These are phyloP conservation scores for Virgularia gustaviana DNA, from an alignment of 92 coral and sea anemone species.

Conservation along the genomic window DNA sequence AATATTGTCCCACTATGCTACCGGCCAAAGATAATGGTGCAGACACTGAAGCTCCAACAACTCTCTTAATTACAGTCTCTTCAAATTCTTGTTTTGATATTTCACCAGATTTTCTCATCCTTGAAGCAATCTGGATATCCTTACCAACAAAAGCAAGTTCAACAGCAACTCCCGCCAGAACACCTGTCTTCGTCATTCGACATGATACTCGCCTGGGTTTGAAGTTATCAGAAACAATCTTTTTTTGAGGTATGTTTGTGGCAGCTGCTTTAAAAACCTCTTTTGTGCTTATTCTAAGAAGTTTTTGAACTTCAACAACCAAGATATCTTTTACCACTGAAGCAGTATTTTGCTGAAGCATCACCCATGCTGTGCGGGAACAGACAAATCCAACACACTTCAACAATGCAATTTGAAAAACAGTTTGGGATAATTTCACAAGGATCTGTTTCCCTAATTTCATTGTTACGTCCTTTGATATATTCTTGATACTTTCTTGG, in stretches of 20 bases:
- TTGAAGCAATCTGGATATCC: constrained; percentile 34
- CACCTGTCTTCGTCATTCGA: constrained; percentile 35
- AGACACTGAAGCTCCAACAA: constrained; percentile 21
- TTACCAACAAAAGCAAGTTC: constrained; percentile 31
- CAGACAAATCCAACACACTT: constrained; percentile 25
- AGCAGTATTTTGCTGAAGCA: constrained; percentile 8
- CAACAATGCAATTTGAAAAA: constrained; percentile 27
- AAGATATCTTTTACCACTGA: background rate
- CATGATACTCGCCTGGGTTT: constrained; percentile 10
- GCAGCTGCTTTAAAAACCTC: constrained; percentile 18
- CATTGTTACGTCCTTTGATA: background rate
- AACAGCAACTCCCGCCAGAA: constrained; percentile 23
- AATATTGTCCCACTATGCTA: constrained; percentile 22
- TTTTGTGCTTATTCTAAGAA: constrained; percentile 11
- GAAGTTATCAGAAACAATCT: background rate
- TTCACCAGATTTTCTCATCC: constrained; percentile 20
- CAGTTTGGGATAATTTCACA: background rate
- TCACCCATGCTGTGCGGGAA: constrained; percentile 3
- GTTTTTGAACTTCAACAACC: background rate
- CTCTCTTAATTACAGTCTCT: constrained; percentile 33
- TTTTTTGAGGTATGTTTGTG: background rate
- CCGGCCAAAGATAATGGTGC: constrained; percentile 35
- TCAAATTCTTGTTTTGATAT: constrained; percentile 28
- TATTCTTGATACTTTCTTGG: constrained; percentile 18
- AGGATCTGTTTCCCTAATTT: background rate